phyloP scores from a whole-genome alignment of 1,140 invertebrate genomes.

The Acromyrmex charruanus region DNA sequence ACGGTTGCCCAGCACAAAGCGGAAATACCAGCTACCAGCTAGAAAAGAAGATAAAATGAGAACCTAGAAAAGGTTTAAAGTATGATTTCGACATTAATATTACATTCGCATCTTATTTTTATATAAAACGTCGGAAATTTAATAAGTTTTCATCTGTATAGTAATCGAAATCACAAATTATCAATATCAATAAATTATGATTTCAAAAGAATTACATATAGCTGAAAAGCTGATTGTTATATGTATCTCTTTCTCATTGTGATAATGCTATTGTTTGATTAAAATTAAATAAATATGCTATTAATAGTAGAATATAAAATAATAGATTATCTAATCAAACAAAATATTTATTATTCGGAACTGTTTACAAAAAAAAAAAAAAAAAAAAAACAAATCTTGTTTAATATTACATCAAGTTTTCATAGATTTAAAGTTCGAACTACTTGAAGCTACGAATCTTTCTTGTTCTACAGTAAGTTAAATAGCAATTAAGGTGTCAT shows the following conservation, averaged over 20 bases:
- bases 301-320: not conserved
- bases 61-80: slow-evolving; percentile 53
- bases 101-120: slow-evolving; percentile 51
- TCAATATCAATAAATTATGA: slow-evolving; percentile 21
- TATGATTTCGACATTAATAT: slow-evolving; percentile 56
- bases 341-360: not conserved
- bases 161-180: slow-evolving; percentile 32
- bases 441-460: not conserved
- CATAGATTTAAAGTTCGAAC: not conserved
- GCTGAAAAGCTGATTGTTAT: slow-evolving; percentile 22
- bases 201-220: slow-evolving; percentile 31
- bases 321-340: not conserved
- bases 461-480: not conserved
- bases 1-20: slow-evolving; percentile 71
- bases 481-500: slow-evolving; percentile 41
- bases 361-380: not conserved
- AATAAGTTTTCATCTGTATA: slow-evolving; percentile 43
- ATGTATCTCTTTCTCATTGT: not conserved
- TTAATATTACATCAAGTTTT: not conserved
- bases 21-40: slow-evolving; percentile 72
- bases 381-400: not conserved
- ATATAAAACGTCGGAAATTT: slow-evolving; percentile 34
- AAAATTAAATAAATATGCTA: slow-evolving; percentile 36
- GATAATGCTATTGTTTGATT: not conserved
- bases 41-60: slow-evolving; percentile 70